phyloP scores from a whole-genome alignment of 2,888 invertebrate genomes.

The Megamerina dolium region DNA sequence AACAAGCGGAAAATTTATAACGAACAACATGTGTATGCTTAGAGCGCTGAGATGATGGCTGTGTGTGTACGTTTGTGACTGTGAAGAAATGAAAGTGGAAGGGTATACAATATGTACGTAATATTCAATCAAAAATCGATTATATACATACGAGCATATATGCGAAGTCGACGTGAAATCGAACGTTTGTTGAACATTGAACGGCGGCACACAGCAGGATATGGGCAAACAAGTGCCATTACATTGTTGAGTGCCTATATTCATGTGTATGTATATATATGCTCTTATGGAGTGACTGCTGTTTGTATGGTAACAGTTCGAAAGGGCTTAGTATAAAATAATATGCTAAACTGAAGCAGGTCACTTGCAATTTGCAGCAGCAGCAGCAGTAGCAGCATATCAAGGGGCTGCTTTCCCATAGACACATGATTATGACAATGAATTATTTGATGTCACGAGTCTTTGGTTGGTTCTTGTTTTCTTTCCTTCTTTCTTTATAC shows the following conservation, averaged over 20 bases:
- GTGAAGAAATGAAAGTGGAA: neutral
- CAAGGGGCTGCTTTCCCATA: neutral
- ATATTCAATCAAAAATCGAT: slow-evolving; percentile 51
- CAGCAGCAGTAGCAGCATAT: too few relatives aligned
- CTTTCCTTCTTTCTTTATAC: too few relatives aligned
- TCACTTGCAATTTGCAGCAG: too few relatives aligned
- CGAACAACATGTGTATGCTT: slow-evolving; percentile 29
- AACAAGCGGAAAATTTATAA: slow-evolving; percentile 48
- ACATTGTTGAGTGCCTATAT: too few relatives aligned
- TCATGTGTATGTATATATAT: too few relatives aligned
- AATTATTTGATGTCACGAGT: slow-evolving; percentile 35
- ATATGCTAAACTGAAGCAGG: too few relatives aligned
- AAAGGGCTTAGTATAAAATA: too few relatives aligned
- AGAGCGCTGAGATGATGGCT: neutral
- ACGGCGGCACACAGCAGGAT: slow-evolving; percentile 9
- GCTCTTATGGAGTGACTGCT: too few relatives aligned
- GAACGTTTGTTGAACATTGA: too few relatives aligned
- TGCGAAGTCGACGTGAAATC: slow-evolving; percentile 10
- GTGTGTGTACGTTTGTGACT: slow-evolving; percentile 3
- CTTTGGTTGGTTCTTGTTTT: slow-evolving; percentile 8
- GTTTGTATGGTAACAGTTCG: too few relatives aligned
- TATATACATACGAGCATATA: slow-evolving; percentile 30
- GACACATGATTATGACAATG: slow-evolving; percentile 36
- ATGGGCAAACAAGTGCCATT: slow-evolving; percentile 1
- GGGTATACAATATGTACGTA: slow-evolving; percentile 29